phyloP scores from a whole-genome alignment of 2,888 invertebrate species.

The Eupelmus urozonus region DNA sequence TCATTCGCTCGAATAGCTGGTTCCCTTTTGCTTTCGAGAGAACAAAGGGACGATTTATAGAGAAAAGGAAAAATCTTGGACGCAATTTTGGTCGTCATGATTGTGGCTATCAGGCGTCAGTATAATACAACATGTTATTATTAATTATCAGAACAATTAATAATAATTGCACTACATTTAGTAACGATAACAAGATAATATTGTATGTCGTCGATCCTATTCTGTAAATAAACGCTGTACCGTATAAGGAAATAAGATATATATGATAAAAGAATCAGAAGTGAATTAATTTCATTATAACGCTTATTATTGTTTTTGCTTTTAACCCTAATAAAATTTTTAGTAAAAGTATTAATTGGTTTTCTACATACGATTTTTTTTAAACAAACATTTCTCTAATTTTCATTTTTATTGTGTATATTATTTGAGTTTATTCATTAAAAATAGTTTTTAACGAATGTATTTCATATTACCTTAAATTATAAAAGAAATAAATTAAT shows the following conservation, averaged over 20 bases:
- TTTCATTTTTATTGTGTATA: no score
- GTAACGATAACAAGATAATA: conserved; percentile 69
- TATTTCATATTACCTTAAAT: no score
- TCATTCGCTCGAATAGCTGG: background rate
- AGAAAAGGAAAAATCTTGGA: conserved; percentile 10
- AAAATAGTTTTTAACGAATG: no score
- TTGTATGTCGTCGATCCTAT: conserved; percentile 76
- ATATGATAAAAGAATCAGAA: conserved; percentile 53
- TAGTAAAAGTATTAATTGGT: no score
- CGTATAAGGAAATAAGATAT: conserved; percentile 69
- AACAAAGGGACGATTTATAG: conserved; percentile 27
- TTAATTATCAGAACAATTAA: conserved; percentile 72
- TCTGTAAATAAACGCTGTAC: conserved; percentile 77
- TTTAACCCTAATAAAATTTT: conserved; percentile 34
- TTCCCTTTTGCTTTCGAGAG: conserved; percentile 28
- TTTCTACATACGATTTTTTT: no score
- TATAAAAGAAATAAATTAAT: no score
- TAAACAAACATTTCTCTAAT: no score
- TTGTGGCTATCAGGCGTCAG: conserved; percentile 13
- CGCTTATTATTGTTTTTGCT: conserved; percentile 15
- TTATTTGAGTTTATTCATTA: no score
- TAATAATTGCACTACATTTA: conserved; percentile 75
- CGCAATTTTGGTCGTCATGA: conserved; percentile 2
- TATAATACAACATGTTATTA: conserved; percentile 66
- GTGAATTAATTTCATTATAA: conserved; percentile 33